Evolutionary conservation across 2,888 invertebrate species (phyloP), one percentile per base, ranked within the genome.

Genomic region (Allacma fusca): DNA sequence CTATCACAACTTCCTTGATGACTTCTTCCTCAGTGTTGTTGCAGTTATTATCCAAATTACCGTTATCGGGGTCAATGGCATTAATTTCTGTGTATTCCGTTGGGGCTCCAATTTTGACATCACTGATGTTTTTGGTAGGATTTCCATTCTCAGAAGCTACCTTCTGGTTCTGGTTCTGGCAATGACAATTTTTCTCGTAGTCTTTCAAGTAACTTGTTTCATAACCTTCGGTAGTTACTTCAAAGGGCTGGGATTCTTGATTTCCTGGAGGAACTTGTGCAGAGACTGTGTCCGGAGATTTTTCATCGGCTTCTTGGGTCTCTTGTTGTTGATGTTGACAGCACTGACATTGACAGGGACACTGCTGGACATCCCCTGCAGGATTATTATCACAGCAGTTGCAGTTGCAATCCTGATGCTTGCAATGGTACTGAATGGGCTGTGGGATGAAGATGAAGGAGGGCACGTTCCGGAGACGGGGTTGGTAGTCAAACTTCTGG

Each of bases 191-290:
- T 29, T 29, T 24, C 26, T 71, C 71, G 28, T 57, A 50, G 13
- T 71, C 71, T 71, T 71, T 23, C 1, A 71, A 44, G 28, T 71
- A 71, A 19, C 71, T 71, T 5, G 24, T 71, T 26, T 50, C 50
- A 57, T 43, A n/a, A 16, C 5, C 9, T 28, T n/a, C 43, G 16
- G 4, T 23, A 16, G 7, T 70, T 24, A 70, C n/a, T 43, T 71
- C 57, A 44, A 71, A 71, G 5, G 57, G 71, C 28, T 71, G 71
- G 19, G 71, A 71, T 21, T 71, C 71, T 13, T 34, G 68, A n/a
- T n/a, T n/a, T n/a, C n/a, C n/a, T n/a, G n/a, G n/a, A n/a, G n/a
- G n/a, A n/a, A n/a, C n/a, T n/a, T n/a, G n/a, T n/a, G n/a, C n/a
- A n/a, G n/a, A n/a, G n/a, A n/a, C n/a, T n/a, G n/a, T n/a, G n/a